A percentile compares a stretch with the other conserved stretches of the same genome.
phyloP scores from a whole-genome alignment of 2,113 vertebrate species.

The Eira barbara region DNA sequence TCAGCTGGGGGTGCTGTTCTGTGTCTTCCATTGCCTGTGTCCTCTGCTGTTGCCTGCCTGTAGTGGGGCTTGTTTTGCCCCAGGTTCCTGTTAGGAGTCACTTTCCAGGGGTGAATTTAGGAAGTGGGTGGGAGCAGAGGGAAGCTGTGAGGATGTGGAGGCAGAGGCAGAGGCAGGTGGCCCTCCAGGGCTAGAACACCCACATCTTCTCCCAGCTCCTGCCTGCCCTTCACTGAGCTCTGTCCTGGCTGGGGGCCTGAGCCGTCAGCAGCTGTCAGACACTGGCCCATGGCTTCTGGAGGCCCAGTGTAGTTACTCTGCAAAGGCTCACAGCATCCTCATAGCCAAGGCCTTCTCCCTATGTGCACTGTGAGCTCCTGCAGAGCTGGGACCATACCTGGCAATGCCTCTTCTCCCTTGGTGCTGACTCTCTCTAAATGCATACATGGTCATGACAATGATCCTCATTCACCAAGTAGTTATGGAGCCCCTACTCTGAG shows the following conservation, averaged over 20 bases:
- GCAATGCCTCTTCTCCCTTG: neutral
- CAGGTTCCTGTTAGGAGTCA: neutral
- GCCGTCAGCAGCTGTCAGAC: neutral
- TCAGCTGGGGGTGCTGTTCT: neutral
- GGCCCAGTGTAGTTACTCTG: neutral
- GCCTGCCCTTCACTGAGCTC: neutral
- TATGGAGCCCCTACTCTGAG: neutral
- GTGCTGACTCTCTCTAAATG: neutral
- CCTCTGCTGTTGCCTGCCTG: neutral
- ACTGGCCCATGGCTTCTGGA: neutral
- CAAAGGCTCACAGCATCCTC: neutral
- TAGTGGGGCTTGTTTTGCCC: neutral
- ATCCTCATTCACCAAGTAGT: neutral
- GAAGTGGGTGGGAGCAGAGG: neutral
- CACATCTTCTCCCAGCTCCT: neutral
- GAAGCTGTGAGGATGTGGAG: neutral
- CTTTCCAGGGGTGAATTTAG: neutral
- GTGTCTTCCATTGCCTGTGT: rapidly evolving
- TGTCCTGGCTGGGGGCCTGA: neutral
- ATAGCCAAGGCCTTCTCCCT: neutral
- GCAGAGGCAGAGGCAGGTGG: neutral
- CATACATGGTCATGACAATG: rapidly evolving
- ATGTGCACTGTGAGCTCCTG: rapidly evolving
- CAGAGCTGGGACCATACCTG: rapidly evolving
- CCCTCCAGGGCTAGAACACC: too few relatives aligned